A percentile compares a stretch with the other conserved stretches of the same genome.
Conservation (phyloP, 2,888 invertebrate species). For the Melanostoma mellinum region DNA sequence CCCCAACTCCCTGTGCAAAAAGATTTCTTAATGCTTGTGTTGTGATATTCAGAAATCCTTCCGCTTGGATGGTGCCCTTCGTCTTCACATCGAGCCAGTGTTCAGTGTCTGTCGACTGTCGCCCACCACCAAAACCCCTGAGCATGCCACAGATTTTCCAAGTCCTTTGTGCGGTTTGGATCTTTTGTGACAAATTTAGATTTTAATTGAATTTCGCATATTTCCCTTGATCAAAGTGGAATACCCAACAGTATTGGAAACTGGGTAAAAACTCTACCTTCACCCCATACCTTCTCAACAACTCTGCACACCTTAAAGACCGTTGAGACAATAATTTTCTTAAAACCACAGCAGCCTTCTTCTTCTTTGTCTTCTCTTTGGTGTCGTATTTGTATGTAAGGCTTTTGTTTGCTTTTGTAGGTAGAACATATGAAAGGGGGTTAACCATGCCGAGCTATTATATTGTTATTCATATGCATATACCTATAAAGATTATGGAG, state of each 20-base stretch:
- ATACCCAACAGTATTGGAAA: conserved; percentile 58
- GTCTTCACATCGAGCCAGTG: conserved; percentile 37
- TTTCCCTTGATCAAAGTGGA: conserved; percentile 71
- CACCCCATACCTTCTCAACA: background rate
- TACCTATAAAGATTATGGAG: too few relatives aligned
- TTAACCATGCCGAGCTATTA: too few relatives aligned
- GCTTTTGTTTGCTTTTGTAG: background rate
- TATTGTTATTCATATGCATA: too few relatives aligned
- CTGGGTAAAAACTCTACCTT: conserved; percentile 29
- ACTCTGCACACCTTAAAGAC: conserved; percentile 11
- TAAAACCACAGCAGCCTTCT: conserved; percentile 18
- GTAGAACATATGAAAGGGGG: too few relatives aligned
- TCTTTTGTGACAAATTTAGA: conserved; percentile 73
- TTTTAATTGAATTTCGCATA: conserved; percentile 73
- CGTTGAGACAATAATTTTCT: conserved; percentile 21
- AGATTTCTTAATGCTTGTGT: conserved; percentile 54
- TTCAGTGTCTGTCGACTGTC: conserved; percentile 10
- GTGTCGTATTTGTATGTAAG: conserved; percentile 4
- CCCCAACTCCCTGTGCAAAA: conserved; percentile 7
- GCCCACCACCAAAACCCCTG: conserved; percentile 55
- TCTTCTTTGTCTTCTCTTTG: background rate
- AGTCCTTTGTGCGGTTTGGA: conserved; percentile 70
- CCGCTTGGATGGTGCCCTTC: conserved; percentile 58
- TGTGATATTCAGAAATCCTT: conserved; percentile 66
- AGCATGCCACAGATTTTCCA: conserved; percentile 70